A percentile compares a stretch with the other conserved stretches of the same genome.
phyloP scores from a whole-genome alignment of 2,888 invertebrate genomes.

The Ennomos quercinarius region DNA sequence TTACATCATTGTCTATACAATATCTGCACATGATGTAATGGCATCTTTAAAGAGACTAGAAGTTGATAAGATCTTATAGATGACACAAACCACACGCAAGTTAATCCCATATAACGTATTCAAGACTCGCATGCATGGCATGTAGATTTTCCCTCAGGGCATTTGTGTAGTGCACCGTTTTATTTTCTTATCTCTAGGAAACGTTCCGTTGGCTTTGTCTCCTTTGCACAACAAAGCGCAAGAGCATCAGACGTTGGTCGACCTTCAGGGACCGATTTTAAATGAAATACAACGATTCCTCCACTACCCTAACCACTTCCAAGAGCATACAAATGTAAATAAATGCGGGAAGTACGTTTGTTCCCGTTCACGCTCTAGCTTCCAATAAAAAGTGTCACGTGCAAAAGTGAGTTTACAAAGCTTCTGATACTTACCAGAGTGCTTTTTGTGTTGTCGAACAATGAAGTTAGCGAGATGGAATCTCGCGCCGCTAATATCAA shows the following conservation, averaged over 20 bases:
- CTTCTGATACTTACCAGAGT: constrained; percentile 46
- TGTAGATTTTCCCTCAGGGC: constrained; percentile 50
- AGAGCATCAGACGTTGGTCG: constrained; percentile 53
- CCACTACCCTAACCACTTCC: constrained; percentile 49
- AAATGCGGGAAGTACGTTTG: constrained; percentile 42
- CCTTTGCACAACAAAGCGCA: constrained; percentile 64
- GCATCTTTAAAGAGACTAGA: too few species aligned
- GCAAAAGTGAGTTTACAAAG: constrained; percentile 52
- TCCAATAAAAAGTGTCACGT: constrained; percentile 59
- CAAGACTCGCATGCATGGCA: constrained; percentile 47
- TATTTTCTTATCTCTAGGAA: constrained; percentile 67
- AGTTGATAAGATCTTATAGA: background rate
- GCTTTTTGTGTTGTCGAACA: constrained; percentile 56
- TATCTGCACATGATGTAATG: too few species aligned
- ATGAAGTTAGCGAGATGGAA: constrained; percentile 54
- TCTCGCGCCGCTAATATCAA: constrained; percentile 38
- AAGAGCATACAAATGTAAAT: constrained; percentile 36
- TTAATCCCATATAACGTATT: constrained; percentile 30
- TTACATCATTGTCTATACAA: too few species aligned
- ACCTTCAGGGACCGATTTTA: constrained; percentile 67
- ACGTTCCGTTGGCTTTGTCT: constrained; percentile 60
- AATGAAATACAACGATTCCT: constrained; percentile 59
- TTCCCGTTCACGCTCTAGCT: constrained; percentile 48
- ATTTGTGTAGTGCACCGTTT: constrained; percentile 58
- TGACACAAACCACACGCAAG: constrained; percentile 10